Base-by-base conservation (phyloP, 1,140 invertebrate genomes). In the Nephila pilipes region DNA sequence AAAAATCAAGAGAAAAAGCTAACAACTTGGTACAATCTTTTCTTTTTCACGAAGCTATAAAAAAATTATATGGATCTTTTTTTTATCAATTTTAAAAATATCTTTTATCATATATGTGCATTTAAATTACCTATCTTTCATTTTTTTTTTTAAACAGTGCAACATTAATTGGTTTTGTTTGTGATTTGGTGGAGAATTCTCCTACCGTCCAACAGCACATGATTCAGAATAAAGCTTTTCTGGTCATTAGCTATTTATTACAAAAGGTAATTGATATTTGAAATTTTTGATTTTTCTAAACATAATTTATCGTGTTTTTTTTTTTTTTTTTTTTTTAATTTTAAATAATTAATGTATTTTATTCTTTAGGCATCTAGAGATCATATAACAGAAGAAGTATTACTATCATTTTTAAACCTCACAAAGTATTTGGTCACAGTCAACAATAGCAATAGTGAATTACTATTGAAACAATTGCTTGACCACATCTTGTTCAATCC, bases 401-500 rank as follows among this genome's bases (percentile, higher is more conserved):
- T 99, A 12, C 97, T 98, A 22, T 98, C 98, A 20, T 99, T 99
- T 96, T 96, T 99, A 75, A 97, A 98, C 94, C 96, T 99, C 57
- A 99, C 99, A 20, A 99, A 99, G 96, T 98, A 99, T 96, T 97
- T 99, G 93, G 98, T 99, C 94, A 99, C 97, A 83, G 99, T 97
- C 96, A 97, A 99, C 87, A 98, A 97, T 95, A 97, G 97, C 58
- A 99, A 99, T 95, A 99, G 98, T 94, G 98, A 99, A 95, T 96
- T 99, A 83, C 96, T 99, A 57, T 96, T 99, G 22, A 99, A 99
- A 96, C 98, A 99, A 97, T 97, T 99, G 94, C 97, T 99, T 96
- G 99, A 99, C 96, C 98, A 99, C 96, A 97, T 99, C 75, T 97
- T 99, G 57, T 99, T 99, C 97, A 99, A 99, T 97, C 99, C 99